Conservation (phyloP, 1,140 invertebrate genomes). For the Orchestia grillus region DNA sequence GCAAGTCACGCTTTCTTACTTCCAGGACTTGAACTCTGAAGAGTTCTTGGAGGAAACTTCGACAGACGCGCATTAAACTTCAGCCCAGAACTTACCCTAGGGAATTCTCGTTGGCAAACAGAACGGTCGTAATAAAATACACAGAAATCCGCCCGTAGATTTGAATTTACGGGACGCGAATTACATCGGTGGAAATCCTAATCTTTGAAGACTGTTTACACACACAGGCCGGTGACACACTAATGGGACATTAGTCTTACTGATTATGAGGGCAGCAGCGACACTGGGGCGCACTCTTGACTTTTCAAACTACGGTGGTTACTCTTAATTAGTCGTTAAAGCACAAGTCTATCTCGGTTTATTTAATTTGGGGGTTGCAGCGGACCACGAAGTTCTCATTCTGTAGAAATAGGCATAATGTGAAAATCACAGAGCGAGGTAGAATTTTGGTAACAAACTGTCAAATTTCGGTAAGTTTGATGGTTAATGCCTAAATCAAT, state of each 20-base stretch:
- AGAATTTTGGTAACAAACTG: too few relatives aligned
- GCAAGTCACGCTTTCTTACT: not conserved
- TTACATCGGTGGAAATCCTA: not conserved
- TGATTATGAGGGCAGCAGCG: not conserved
- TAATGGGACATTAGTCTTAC: not conserved
- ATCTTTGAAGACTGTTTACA: not conserved
- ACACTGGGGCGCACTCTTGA: not conserved
- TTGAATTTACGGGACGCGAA: not conserved
- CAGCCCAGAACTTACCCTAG: not conserved
- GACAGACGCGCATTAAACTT: not conserved
- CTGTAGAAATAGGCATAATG: too few relatives aligned
- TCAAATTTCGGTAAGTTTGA: too few relatives aligned
- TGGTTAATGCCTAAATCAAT: too few relatives aligned
- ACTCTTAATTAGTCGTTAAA: too few relatives aligned
- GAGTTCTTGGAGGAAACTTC: not conserved
- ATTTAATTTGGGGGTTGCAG: too few relatives aligned
- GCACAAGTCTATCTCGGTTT: too few relatives aligned
- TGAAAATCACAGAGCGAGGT: too few relatives aligned
- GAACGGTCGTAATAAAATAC: not conserved
- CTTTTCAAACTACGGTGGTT: not conserved
- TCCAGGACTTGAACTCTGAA: not conserved
- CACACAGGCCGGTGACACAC: not conserved
- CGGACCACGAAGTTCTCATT: too few relatives aligned
- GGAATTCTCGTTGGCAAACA: conserved; percentile 7
- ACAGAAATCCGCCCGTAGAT: not conserved